Base-by-base conservation (phyloP, 2,113 vertebrate species). In the Chloroceryle aenea region DNA sequence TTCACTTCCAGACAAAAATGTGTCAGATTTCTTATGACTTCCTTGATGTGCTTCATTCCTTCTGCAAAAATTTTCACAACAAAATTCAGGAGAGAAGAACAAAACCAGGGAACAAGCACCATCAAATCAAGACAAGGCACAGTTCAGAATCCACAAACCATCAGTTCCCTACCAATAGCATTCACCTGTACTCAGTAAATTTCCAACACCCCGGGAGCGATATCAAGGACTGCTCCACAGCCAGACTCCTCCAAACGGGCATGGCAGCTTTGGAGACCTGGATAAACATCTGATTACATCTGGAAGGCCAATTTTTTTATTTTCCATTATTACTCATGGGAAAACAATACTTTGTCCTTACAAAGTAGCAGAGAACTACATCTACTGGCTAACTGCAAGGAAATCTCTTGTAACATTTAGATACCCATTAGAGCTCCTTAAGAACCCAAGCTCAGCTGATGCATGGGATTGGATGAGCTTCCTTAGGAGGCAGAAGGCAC, bases 151-250 rank as follows among this genome's bases (percentile, higher is more conserved):
- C 36, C 25, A 23, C 16, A 66, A 22, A 19, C 22, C 42, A 32
- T 36, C 1, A 0, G 16, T 77, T 89, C 21, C 30, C 20, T 30
- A 68, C 8, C 1, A 34, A n/a, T 6, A 56, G 2, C 5, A 7
- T 30, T 86, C 15, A 40, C 10, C 20, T 72, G 11, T 27, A 75
- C 5, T 78, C 47, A 45, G 26, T 26, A 76, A 38, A 85, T 83
- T 90, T 75, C 40, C 67, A 64, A 1, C 22, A 56, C 52, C 27
- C n/a, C 30, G 79, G 27, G 16, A 74, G 9, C 0, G 4, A 18
- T 25, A n/a, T 4, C 45, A 75, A 88, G 34, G 48, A 20, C 19
- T 55, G 16, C 7, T 64, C 11, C 4, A 0, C 32, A 68, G 29
- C 4, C 83, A 47, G 15, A 53, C 38, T 55, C 8, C 15, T 76